phyloP scores from a whole-genome alignment of 2,888 invertebrate genomes.

The Xylota segnis region DNA sequence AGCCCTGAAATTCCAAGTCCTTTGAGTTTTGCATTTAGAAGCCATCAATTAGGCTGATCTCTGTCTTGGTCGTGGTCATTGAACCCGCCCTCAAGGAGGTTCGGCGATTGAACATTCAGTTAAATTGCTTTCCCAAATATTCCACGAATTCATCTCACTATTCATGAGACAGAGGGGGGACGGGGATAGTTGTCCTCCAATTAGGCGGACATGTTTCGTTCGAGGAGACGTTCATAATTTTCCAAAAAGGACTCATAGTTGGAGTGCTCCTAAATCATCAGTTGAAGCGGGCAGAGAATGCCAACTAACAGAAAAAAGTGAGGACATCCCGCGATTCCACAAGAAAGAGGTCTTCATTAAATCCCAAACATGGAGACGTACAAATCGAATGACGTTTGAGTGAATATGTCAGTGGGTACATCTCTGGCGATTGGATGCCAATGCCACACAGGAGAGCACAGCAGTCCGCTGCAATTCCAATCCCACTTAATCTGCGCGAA shows the following conservation, averaged over 20 bases:
- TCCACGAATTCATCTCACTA: constrained; percentile 54
- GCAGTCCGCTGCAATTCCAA: constrained; percentile 55
- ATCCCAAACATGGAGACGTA: constrained; percentile 62
- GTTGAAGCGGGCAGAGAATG: constrained; percentile 5
- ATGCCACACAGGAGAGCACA: constrained; percentile 67
- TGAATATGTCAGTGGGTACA: constrained; percentile 72
- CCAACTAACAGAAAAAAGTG: constrained; percentile 41
- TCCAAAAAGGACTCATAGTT: constrained; percentile 32
- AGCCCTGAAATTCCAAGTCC: constrained; percentile 56
- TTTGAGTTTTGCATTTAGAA: constrained; percentile 47
- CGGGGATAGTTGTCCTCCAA: constrained; percentile 57
- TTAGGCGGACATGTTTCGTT: constrained; percentile 48
- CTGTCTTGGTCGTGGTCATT: constrained; percentile 51
- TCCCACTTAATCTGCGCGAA: constrained; percentile 73
- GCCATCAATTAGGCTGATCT: constrained; percentile 64
- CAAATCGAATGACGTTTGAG: constrained; percentile 73
- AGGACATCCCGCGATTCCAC: constrained; percentile 63
- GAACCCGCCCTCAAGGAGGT: constrained; percentile 43
- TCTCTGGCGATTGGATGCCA: constrained; percentile 51
- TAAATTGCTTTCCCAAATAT: constrained; percentile 48
- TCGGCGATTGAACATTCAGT: constrained; percentile 30
- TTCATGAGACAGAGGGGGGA: constrained; percentile 26
- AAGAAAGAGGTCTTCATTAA: constrained; percentile 72
- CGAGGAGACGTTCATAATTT: constrained; percentile 54
- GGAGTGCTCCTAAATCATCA: constrained; percentile 51